phyloP scores from a whole-genome alignment of 2,888 invertebrate genomes.

The Catocala nupta region DNA sequence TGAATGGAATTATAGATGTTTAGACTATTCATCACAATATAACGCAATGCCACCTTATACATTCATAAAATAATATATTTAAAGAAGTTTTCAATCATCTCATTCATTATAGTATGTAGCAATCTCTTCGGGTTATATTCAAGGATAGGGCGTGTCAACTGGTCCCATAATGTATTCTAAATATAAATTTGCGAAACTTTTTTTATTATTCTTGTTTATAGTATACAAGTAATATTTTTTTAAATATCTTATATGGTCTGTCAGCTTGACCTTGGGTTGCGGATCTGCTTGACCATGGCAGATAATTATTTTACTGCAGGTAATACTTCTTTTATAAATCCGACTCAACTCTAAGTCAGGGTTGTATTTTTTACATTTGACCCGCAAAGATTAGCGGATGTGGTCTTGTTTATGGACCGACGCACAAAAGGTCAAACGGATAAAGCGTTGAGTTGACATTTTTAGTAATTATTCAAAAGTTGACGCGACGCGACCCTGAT shows the following conservation, averaged over 20 bases:
- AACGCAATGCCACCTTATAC: background rate
- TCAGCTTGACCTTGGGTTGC: slow-evolving; percentile 28
- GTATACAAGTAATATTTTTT: slow-evolving; percentile 1
- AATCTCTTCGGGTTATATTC: slow-evolving; percentile 1
- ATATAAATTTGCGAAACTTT: slow-evolving; percentile 9
- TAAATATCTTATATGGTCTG: background rate
- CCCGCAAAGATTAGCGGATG: slow-evolving; percentile 44
- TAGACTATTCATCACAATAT: background rate
- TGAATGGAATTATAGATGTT: slow-evolving; percentile 5
- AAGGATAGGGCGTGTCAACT: slow-evolving; percentile 19
- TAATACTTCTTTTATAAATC: slow-evolving; percentile 37
- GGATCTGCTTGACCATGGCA: slow-evolving; percentile 32
- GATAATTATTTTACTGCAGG: slow-evolving; percentile 49
- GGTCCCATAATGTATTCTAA: slow-evolving; percentile 15
- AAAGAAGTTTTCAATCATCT: background rate
- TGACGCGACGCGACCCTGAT: slow-evolving; percentile 14
- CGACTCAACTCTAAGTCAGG: slow-evolving; percentile 41
- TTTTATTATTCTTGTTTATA: slow-evolving; percentile 1
- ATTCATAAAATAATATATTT: background rate
- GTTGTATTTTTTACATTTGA: slow-evolving; percentile 34
- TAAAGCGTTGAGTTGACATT: slow-evolving; percentile 37
- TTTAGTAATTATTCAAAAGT: slow-evolving; percentile 34
- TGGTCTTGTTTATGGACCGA: slow-evolving; percentile 37
- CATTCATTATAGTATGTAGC: slow-evolving; percentile 9
- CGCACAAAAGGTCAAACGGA: slow-evolving; percentile 46